Evolutionary conservation across 2,797 vertebrate genomes (phyloP), one percentile per base, ranked within the genome.

Genomic region (Rhinatrema bivittatum): DNA sequence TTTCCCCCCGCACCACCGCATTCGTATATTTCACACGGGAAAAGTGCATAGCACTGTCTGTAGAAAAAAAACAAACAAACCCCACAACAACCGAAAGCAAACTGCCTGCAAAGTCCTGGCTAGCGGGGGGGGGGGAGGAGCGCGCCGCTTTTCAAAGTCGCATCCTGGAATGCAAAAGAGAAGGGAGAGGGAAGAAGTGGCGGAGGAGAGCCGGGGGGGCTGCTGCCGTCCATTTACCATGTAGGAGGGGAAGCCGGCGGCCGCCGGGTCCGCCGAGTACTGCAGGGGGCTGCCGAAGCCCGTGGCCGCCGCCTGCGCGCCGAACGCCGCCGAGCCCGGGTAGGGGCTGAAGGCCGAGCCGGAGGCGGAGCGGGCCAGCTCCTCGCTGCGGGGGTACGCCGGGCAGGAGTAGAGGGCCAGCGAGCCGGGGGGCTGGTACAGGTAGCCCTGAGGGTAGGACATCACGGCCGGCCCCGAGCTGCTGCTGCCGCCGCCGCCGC

Each of bases 361-460:
- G 29, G 93, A 93, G 48, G 94, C 94, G 33, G 94, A 94, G 65
- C 91, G 79, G 56, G 87, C 88, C 81, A 97, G 82, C 71, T 97
- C 93, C 58, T 96, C 94, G 62, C 83, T 93, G 68, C 94, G 85
- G 55, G 93, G 93, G 65, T 97, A 96, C 20, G 92, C 89, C 33
- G 94, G 92, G 67, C 93, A 97, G 41, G 94, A 95, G 72, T 98
- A 98, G 27, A 98, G 93, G 70, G 94, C 92, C 87, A 98, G 82
- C 50, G 94, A 97, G 77, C 93, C 93, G 53, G 94, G 91, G 68
- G 94, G 92, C 87, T 97, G 94, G 84, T 98, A 98, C 68, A 97
- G 93, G 86, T 97, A 98, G 89, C 94, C 94, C 93, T 98, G 94
- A 88, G 94, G 94, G 89, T 98, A 97, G 76, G 93, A 97, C 94